A percentile compares a stretch with the other conserved stretches of the same genome.
phyloP scores from a whole-genome alignment of 2,113 vertebrate species.

The Eclectus roratus region DNA sequence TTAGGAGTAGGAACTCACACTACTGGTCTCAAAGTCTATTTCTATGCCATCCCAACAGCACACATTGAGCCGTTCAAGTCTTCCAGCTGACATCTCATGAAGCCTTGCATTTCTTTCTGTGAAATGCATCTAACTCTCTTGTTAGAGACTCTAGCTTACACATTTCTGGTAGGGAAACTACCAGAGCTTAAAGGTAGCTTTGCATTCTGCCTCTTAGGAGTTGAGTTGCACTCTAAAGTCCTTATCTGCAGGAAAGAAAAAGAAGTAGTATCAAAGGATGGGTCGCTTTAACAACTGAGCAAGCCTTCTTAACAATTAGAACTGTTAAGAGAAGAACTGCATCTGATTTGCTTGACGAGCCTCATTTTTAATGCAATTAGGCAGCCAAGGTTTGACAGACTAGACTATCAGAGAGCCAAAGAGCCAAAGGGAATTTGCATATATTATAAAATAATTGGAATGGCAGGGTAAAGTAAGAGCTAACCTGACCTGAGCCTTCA shows the following conservation, averaged over 20 bases:
- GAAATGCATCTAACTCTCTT: neutral
- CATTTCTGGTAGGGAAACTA: neutral
- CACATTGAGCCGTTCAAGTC: neutral
- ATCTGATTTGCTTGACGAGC: constrained; percentile 40
- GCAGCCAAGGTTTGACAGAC: constrained; percentile 52
- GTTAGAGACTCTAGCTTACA: neutral
- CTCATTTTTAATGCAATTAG: constrained; percentile 60
- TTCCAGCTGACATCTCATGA: neutral
- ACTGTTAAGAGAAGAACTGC: neutral
- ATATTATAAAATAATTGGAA: constrained; percentile 62
- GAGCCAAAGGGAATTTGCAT: constrained; percentile 63
- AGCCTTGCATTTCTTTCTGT: neutral
- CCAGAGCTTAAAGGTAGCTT: neutral
- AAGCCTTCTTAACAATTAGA: constrained; percentile 5
- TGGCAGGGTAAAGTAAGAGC: constrained; percentile 10
- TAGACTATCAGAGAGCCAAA: constrained; percentile 33
- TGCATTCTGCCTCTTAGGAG: neutral
- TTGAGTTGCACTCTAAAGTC: neutral
- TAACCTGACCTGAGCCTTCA: constrained; percentile 47
- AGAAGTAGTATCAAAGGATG: neutral
- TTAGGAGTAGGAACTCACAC: neutral
- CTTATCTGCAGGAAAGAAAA: neutral
- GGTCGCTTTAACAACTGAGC: neutral
- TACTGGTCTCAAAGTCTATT: neutral
- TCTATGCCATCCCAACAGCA: neutral